phyloP scores from a whole-genome alignment of 2,797 vertebrate genomes.

The Momotus momota region DNA sequence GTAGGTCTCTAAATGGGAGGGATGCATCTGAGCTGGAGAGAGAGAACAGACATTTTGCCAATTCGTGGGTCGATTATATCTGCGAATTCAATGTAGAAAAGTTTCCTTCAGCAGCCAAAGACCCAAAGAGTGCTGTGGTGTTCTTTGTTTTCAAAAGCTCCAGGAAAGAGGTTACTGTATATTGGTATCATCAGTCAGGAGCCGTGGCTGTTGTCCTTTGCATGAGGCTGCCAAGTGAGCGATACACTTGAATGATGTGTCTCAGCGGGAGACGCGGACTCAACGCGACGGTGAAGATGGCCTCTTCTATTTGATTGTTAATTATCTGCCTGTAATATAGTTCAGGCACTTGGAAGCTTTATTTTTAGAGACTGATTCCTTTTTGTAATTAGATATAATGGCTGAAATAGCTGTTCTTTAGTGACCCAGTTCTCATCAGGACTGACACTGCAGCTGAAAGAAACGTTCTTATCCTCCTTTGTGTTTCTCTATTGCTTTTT shows the following conservation, averaged over 20 bases:
- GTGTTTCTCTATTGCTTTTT: not conserved
- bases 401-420: conserved; percentile 41
- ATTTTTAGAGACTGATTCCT: conserved; percentile 45
- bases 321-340: conserved; percentile 42
- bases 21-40: not conserved
- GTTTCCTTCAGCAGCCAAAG: not conserved
- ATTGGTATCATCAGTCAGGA: not conserved
- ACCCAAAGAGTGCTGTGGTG: not conserved
- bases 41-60: not conserved
- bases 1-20: not conserved
- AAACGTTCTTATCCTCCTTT: not conserved
- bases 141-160: not conserved
- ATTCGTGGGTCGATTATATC: rapidly evolving
- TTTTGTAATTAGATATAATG: conserved; percentile 54
- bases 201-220: not conserved
- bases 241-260: not conserved
- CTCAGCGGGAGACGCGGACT: not conserved
- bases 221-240: rapidly evolving
- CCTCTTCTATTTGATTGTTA: conserved; percentile 14
- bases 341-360: not conserved
- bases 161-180: not conserved
- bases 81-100: not conserved
- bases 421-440: conserved; percentile 27
- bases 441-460: not conserved
- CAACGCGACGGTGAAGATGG: not conserved